These are phyloP conservation scores for Maniola hyperantus DNA, from an alignment of 2,888 invertebrate species.

Conservation along the genomic window DNA sequence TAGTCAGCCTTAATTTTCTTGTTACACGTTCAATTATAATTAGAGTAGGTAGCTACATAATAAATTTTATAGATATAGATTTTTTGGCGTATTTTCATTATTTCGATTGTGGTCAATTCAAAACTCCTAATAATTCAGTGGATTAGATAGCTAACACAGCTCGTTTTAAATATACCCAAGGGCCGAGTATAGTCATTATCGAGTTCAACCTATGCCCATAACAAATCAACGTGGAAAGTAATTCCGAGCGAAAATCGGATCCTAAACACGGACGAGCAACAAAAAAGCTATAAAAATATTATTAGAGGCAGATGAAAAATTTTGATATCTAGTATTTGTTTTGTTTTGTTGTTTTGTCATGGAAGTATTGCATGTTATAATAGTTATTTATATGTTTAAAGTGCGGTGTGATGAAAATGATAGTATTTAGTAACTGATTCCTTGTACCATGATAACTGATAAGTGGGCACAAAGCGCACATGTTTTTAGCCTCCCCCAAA, in stretches of 20 bases:
- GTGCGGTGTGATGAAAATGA: too few species aligned
- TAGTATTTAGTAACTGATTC: too few species aligned
- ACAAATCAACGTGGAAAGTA: constrained; percentile 12
- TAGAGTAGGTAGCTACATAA: too few species aligned
- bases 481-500: too few species aligned
- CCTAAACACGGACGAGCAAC: neutral
- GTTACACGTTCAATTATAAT: too few species aligned
- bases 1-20: too few species aligned
- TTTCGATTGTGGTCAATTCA: neutral
- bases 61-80: neutral
- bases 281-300: neutral
- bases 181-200: constrained; percentile 12
- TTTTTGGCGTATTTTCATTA: neutral
- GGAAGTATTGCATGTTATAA: too few species aligned
- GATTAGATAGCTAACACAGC: constrained; percentile 20
- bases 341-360: too few species aligned
- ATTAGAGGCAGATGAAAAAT: neutral
- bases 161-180: constrained; percentile 20
- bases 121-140: constrained; percentile 7
- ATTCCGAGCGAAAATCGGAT: neutral
- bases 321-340: neutral
- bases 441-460: too few species aligned
- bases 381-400: too few species aligned
- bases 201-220: constrained; percentile 1
- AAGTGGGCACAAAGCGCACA: too few species aligned